These are phyloP conservation scores for Ormyrus rosae DNA, from an alignment of 2,888 invertebrate genomes.

Conservation along the genomic window DNA sequence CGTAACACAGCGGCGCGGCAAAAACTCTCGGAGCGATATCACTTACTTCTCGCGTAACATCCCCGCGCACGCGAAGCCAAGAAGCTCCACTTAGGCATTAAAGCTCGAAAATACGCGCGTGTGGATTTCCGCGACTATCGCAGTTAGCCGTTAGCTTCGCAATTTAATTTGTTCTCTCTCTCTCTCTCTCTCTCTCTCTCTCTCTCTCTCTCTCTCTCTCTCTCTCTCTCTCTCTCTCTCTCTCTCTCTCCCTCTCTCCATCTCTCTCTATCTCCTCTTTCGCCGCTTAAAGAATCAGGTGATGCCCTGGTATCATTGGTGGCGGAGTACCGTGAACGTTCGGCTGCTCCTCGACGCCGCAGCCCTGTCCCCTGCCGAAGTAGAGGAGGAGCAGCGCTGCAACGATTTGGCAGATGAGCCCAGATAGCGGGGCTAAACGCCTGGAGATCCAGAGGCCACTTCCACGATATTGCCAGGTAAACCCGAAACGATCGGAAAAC, in stretches of 20 bases:
- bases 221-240: neutral
- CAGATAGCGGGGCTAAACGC: conserved; percentile 10
- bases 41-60: conserved; percentile 8
- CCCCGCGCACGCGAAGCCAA: too few relatives aligned
- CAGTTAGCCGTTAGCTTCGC: conserved; percentile 1
- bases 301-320: conserved; percentile 84
- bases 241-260: too few relatives aligned
- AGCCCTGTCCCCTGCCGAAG: conserved; percentile 61
- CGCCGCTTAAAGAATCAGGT: conserved; percentile 78
- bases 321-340: conserved; percentile 81
- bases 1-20: too few relatives aligned
- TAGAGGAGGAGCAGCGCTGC: neutral
- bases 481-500: conserved; percentile 38
- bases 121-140: neutral
- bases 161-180: conserved; percentile 37
- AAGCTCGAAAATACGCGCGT: neutral
- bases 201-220: too few relatives aligned
- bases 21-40: neutral
- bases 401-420: conserved; percentile 41
- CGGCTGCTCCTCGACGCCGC: conserved; percentile 79
- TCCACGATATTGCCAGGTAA: conserved; percentile 32
- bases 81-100: too few relatives aligned
- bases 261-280: too few relatives aligned
- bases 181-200: too few relatives aligned
- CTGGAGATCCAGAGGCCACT: neutral